Conservation (phyloP, 2,113 vertebrate genomes). For the Telmatochromis bifrenatus region DNA sequence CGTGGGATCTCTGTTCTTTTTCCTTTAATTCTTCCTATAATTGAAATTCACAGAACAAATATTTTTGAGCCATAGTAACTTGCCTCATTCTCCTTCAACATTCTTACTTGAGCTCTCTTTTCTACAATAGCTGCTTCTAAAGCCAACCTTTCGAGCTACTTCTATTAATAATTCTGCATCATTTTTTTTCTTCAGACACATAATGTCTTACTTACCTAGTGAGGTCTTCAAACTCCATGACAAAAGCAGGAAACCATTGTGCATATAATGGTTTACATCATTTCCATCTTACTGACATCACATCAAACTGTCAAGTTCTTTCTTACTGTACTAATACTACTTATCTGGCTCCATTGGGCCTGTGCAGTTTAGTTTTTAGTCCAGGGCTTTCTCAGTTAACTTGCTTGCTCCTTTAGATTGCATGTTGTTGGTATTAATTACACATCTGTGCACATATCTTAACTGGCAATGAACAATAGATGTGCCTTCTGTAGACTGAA, state of each 20-base stretch:
- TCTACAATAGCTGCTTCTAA: not conserved
- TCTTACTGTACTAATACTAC: not conserved
- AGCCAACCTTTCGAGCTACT: not conserved
- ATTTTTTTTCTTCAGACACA: not conserved
- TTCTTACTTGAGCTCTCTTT: not conserved
- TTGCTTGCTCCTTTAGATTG: not conserved
- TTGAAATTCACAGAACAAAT: not conserved
- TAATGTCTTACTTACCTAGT: not conserved
- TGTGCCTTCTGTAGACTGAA: not conserved
- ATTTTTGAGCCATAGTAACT: not conserved
- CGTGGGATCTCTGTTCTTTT: not conserved
- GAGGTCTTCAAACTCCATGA: not conserved
- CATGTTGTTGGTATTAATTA: not conserved
- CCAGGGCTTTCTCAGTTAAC: not conserved
- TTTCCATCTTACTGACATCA: not conserved
- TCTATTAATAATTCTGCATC: not conserved
- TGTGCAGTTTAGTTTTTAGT: not conserved
- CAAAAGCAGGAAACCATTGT: not conserved
- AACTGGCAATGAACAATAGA: not conserved
- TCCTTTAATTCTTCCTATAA: not conserved
- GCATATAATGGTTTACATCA: not conserved
- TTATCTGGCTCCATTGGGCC: not conserved
- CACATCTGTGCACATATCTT: not conserved
- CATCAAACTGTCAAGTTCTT: not conserved
- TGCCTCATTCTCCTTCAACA: not conserved